Evolutionary conservation across 1,140 invertebrate species (phyloP).

Genomic region (Euura saliciscinereae): DNA sequence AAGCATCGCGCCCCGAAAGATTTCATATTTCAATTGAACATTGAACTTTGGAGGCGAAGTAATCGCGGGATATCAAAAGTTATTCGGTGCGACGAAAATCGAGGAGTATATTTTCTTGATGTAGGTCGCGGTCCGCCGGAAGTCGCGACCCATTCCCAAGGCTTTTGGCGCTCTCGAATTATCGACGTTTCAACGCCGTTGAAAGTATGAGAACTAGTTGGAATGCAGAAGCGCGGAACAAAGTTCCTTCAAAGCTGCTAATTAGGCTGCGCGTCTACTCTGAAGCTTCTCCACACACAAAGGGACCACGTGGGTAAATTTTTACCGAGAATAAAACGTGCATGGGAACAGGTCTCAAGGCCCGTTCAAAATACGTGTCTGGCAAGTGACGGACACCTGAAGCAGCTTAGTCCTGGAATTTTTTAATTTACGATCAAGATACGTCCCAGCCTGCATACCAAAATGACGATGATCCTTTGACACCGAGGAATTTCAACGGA

Average conservation of each 20-base stretch:
- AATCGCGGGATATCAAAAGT: not conserved
- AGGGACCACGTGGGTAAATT: not conserved
- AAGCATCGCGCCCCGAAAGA: no score
- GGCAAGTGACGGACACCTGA: not conserved
- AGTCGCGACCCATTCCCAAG: not conserved
- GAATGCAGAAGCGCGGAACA: not conserved
- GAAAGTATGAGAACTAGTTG: constrained; percentile 1
- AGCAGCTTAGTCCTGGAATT: constrained; percentile 1
- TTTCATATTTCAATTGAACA: not conserved
- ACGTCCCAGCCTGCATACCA: no score
- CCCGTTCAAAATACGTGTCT: not conserved
- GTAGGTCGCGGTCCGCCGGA: not conserved
- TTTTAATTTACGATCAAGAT: not conserved
- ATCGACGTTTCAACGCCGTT: not conserved
- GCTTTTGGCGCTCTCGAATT: not conserved
- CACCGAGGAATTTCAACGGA: no score
- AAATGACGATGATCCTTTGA: no score
- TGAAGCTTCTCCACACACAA: not conserved
- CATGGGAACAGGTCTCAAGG: not conserved
- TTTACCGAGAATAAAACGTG: not conserved
- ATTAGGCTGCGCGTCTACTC: not conserved
- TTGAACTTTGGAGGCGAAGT: not conserved
- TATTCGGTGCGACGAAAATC: not conserved
- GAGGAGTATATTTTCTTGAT: not conserved
- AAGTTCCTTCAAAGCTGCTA: constrained; percentile 1